These are phyloP conservation scores for Enteromius anoplus DNA, from an alignment of 2,797 vertebrate genomes.

Conservation along the genomic window DNA sequence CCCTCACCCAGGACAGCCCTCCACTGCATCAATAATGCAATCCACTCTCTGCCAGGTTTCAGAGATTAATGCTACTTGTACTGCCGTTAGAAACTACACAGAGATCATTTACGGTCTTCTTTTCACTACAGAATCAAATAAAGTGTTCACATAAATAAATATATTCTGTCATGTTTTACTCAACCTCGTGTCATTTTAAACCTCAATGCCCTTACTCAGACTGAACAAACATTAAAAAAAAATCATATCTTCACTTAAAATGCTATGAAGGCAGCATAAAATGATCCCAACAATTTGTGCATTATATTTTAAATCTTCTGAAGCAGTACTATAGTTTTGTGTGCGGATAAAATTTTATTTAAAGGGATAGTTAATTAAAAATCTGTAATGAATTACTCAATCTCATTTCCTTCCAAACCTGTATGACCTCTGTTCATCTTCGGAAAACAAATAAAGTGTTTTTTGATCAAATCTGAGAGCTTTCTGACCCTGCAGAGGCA, in stretches of 20 bases:
- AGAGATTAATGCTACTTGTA: constrained; percentile 52
- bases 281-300: neutral
- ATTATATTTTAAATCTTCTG: neutral
- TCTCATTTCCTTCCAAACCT: no score
- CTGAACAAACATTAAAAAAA: no score
- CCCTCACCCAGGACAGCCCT: constrained; percentile 30
- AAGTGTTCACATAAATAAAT: neutral
- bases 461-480: neutral
- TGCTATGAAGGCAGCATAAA: constrained; percentile 1
- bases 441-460: no score
- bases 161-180: constrained; percentile 3
- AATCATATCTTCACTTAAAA: neutral
- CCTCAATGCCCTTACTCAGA: neutral
- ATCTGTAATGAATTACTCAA: no score
- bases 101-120: constrained; percentile 8
- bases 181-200: neutral
- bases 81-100: constrained; percentile 9
- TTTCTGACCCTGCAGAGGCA: no score
- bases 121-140: constrained; percentile 14
- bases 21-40: constrained; percentile 58
- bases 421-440: no score
- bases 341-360: neutral
- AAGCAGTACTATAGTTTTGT: neutral
- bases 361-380: neutral
- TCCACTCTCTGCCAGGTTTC: constrained; percentile 33